These are phyloP conservation scores for Acrocephalus arundinaceus DNA, from an alignment of 2,113 vertebrate genomes.

Conservation along the genomic window DNA sequence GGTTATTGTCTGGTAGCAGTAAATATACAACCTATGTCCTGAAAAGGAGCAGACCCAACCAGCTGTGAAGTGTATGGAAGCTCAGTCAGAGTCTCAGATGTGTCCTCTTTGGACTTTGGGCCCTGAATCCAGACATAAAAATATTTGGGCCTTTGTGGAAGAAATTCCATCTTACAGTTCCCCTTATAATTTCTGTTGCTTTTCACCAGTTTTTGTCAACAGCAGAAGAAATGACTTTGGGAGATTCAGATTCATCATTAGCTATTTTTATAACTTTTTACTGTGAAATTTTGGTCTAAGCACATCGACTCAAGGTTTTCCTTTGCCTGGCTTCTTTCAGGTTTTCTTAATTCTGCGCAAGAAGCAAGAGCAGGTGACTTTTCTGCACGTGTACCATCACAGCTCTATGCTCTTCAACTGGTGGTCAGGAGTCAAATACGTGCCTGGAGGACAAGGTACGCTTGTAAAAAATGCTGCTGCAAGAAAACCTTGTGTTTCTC, in stretches of 20 bases:
- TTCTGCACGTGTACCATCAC: constrained; percentile 85
- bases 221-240: background rate
- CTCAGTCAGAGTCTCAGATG: background rate
- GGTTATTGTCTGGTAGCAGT: background rate
- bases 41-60: background rate
- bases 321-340: constrained; percentile 53
- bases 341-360: constrained; percentile 84
- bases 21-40: background rate
- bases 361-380: constrained; percentile 81
- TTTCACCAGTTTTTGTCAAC: background rate
- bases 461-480: background rate
- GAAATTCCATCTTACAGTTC: background rate
- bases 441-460: constrained; percentile 83
- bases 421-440: constrained; percentile 81
- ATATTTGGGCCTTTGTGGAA: background rate
- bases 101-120: background rate
- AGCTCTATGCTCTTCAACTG: constrained; percentile 83
- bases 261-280: background rate
- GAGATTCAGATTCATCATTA: background rate
- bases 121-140: background rate
- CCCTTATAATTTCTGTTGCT: background rate
- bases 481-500: background rate
- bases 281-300: background rate
- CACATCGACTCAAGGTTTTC: background rate
- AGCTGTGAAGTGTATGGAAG: background rate